Evolutionary conservation across 2,888 invertebrate genomes (phyloP), one percentile per base, ranked within the genome.

Genomic region (Elmis aenea): DNA sequence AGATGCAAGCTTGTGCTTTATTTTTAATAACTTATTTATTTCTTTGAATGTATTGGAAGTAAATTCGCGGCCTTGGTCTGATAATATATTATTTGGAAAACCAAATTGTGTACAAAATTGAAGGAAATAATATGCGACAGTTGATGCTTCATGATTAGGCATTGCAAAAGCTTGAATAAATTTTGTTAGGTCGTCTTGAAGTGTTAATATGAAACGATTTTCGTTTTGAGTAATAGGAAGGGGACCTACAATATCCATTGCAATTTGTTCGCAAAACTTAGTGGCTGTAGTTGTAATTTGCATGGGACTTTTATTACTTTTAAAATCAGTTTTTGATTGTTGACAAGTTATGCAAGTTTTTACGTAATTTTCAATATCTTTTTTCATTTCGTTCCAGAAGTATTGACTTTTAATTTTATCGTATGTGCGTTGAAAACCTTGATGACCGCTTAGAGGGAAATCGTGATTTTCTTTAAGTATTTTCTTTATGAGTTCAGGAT

Each of bases 121-220:
- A 10, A 6, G 23, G 4, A 23, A n/a, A 23, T 4, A 23, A 6
- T 23, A 9, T n/a, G 23, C 3, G 10, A 23, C 10, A 16, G 59
- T 62, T 22, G 18, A 12, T 1, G 64, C 54, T 48, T 60, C 57
- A 11, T 54, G 50, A 48, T 63, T 58, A 3, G 48, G 50, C 5
- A 65, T 42, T 1, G 59, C 41, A 22, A 42, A 46, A 4, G 61
- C 60, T 38, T 51, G 45, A 6, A 55, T 53, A 41, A 49, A 64
- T 54, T 64, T 62, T 0, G 61, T 57, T n/a, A 60, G 34, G 36
- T 62, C 58, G 29, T 63, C 59, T 49, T 61, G 58, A 5, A 59
- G 13, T 0, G 64, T 62, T n/a, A 65, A 28, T 13, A 65, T 55
- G 31, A 48, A 64, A 47, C 49, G 50, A 38, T 61, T 61, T 13